Evolutionary conservation across 2,888 invertebrate genomes (phyloP).

Genomic region (Caenorhabditis sp.): DNA sequence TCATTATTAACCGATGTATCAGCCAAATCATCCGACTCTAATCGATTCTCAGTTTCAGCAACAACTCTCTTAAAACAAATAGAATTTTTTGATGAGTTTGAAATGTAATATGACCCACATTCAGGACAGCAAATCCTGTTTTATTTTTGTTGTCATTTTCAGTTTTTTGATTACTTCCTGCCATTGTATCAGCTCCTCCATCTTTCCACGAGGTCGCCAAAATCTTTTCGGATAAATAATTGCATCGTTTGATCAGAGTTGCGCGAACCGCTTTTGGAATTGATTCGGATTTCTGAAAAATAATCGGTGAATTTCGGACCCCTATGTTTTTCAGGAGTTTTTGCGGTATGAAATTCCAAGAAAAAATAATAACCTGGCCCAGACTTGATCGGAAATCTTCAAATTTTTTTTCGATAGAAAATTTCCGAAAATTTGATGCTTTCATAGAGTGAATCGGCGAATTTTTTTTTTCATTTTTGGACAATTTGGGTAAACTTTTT

Average conservation of each 20-base stretch:
- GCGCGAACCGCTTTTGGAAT: conserved; percentile 21
- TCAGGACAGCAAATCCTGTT: conserved; percentile 42
- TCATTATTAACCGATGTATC: conserved; percentile 27
- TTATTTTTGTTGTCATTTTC: conserved; percentile 8
- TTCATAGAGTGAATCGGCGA: not conserved
- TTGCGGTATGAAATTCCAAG: not conserved
- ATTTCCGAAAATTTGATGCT: too few relatives aligned
- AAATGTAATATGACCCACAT: conserved; percentile 27
- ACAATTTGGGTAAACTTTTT: too few relatives aligned
- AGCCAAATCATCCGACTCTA: conserved; percentile 53
- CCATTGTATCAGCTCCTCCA: conserved; percentile 2
- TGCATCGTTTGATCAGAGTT: conserved; percentile 60
- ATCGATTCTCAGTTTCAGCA: conserved; percentile 44
- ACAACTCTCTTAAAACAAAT: conserved; percentile 47
- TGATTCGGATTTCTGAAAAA: conserved; percentile 45
- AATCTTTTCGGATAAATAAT: conserved; percentile 67
- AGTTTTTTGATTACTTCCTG: not conserved
- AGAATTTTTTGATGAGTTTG: not conserved
- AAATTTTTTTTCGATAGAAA: not conserved
- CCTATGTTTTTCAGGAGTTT: too few relatives aligned
- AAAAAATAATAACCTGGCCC: not conserved
- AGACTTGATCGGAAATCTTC: not conserved
- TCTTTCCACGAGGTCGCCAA: conserved; percentile 45
- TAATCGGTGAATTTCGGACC: too few relatives aligned
- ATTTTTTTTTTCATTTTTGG: not conserved